Evolutionary conservation across 2,113 vertebrate species (phyloP).

Genomic region (Atlantisia rogersi): DNA sequence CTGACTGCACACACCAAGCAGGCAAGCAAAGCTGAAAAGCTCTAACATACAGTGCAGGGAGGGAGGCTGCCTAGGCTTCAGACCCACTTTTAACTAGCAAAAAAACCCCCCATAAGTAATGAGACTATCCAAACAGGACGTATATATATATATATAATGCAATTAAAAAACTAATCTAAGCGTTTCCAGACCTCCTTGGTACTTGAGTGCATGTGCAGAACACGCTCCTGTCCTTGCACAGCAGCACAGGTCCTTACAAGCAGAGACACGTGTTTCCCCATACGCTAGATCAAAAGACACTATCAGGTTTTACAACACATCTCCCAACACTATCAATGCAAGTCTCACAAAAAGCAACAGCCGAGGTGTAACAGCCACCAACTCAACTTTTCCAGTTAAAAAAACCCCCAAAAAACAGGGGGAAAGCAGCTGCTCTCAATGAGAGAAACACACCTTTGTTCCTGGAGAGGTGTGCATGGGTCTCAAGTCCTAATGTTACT

Average conservation of each 20-base stretch:
- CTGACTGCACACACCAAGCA: background rate
- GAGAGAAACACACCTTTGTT: background rate
- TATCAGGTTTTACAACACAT: background rate
- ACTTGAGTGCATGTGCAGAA: background rate
- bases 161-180: background rate
- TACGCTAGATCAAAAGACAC: background rate
- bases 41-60: fast-evolving
- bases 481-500: background rate
- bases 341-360: background rate
- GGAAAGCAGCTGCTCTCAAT: background rate
- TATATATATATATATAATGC: background rate
- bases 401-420: no score
- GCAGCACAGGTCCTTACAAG: background rate
- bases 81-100: background rate
- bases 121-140: background rate
- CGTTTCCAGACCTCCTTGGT: background rate
- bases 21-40: background rate
- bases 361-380: background rate
- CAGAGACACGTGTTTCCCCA: background rate
- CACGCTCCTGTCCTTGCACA: background rate
- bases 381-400: background rate
- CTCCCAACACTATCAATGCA: background rate
- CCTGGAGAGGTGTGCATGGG: background rate
- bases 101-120: background rate
- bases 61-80: background rate